Base-by-base conservation (phyloP, 2,888 invertebrate genomes). In the Petrolisthes cinctipes region DNA sequence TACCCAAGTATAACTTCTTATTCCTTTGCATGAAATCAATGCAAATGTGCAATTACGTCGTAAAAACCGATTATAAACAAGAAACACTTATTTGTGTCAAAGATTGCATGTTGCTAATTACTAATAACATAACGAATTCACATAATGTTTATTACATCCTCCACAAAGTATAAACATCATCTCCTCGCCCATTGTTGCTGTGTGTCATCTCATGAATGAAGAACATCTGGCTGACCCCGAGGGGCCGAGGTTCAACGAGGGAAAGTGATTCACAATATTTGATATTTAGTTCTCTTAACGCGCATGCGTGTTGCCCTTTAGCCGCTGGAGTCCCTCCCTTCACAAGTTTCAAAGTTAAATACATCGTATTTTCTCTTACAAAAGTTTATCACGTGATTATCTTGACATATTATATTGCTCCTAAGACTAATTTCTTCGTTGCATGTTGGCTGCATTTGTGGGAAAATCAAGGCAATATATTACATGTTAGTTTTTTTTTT, bases 211-310 rank as follows among this genome's bases (percentile, higher is more conserved):
- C n/a, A 71, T 71, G 71, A 71, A 71, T 71, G 71, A 71, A 71
- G 71, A 61, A 20, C 71, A 6, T 20, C 71, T 37, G 37, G 37
- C 37, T 37, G 37, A 37, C 37, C 37, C 20, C 71, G 6, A 71
- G 20, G 20, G 20, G 71, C n/a, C 71, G 71, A 20, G 71, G 71
- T n/a, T n/a, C 17, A n/a, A 6, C 71, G 20, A 20, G 71, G 71
- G 71, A 71, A 71, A 71, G 71, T 71, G 71, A 71, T 71, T 71
- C 71, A 71, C 20, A 71, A 71, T 71, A n/a, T 71, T 71, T 61
- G 61, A 17, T 61, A 61, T 61, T 61, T 71, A 20, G 71, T n/a
- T 71, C n/a, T n/a, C 17, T n/a, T 37, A 20, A 20, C 6, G 71
- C 20, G 71, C 71, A 71, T 71, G 71, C 71, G 71, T 71, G 71